Percentiles rank a stretch among this genome's conserved stretches.
These are phyloP conservation scores for Alca torda DNA, from an alignment of 2,797 vertebrate genomes.

Conservation along the genomic window DNA sequence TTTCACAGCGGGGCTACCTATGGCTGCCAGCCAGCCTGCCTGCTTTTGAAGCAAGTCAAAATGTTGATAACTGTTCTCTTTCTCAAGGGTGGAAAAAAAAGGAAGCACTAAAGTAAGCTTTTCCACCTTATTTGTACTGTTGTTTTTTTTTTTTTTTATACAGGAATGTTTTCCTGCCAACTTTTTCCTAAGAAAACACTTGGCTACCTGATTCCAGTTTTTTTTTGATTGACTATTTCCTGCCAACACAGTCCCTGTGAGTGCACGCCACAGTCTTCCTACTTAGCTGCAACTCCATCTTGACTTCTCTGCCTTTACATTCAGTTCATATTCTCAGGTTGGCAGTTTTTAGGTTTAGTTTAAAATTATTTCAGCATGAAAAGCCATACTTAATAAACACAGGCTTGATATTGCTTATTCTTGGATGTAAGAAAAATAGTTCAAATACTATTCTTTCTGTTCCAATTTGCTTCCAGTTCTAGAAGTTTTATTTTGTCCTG, in stretches of 20 bases:
- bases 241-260: not conserved
- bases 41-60: conserved; percentile 14
- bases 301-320: not conserved
- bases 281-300: not conserved
- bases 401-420: not conserved
- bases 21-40: not conserved
- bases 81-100: not conserved
- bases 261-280: not conserved
- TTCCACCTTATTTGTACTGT: not conserved
- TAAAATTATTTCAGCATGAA: not conserved
- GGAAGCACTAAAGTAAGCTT: conserved; percentile 4
- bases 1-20: not conserved
- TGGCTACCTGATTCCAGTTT: not conserved
- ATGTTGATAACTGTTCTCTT: conserved; percentile 9
- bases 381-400: not conserved
- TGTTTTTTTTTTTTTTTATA: not conserved
- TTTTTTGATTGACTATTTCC: not conserved
- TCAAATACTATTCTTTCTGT: not conserved
- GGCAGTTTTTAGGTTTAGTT: not conserved
- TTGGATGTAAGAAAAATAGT: not conserved
- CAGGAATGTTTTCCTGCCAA: not conserved
- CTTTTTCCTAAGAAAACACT: conserved; percentile 25
- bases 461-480: not conserved
- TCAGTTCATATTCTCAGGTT: not conserved
- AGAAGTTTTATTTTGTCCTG: not conserved